Base-by-base conservation (phyloP, 2,888 invertebrate species). In the Drosophila formosana region DNA sequence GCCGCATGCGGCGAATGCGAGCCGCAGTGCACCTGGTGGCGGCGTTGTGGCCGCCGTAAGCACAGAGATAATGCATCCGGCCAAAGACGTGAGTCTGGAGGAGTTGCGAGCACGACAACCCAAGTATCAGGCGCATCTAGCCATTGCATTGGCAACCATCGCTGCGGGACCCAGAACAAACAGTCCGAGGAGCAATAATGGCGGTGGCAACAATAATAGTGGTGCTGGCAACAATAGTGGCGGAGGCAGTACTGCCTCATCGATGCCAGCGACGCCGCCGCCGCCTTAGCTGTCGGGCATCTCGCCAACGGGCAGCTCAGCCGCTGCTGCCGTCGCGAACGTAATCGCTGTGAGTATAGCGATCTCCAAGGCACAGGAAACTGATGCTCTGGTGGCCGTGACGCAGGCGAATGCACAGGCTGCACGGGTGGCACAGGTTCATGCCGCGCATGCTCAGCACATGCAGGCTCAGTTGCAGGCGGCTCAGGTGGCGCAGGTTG, bases 31-130 rank as follows among this genome's bases (percentile, higher is more conserved):
- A 4, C 13, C 28, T 6, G 55, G 63, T n/a, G 43, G 52, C 13
- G 11, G 95, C 96, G 73, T 57, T n/a, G 95, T 96, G n/a, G 95
- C 96, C 5, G 96, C 97, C 46, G 96, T 97, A 5, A 95, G 96
- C 41, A 96, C 97, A 89, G 96, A 96, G 93, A 98, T 98, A 63
- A 95, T 98, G 80, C 98, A 98, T 92, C 98, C 98, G 0, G 96
- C 97, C 0, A 98, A 98, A 92, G 98, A 98, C 92, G 95, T 98
- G 58, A 98, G 98, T 32, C 91, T 97, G 91, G 97, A 97, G 91
- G 97, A 98, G 93, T 94, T 96, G 78, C 93, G 96, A 53, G 95
- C 97, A 7, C 93, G 96, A 55, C 93, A 94, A 86, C 93, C 94
- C 8, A 95, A 95, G 89, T 97, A 97, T 91, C 94, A 94, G 73